Conservation (phyloP, 2,797 vertebrate species). For the Aselliscus stoliczkanus region DNA sequence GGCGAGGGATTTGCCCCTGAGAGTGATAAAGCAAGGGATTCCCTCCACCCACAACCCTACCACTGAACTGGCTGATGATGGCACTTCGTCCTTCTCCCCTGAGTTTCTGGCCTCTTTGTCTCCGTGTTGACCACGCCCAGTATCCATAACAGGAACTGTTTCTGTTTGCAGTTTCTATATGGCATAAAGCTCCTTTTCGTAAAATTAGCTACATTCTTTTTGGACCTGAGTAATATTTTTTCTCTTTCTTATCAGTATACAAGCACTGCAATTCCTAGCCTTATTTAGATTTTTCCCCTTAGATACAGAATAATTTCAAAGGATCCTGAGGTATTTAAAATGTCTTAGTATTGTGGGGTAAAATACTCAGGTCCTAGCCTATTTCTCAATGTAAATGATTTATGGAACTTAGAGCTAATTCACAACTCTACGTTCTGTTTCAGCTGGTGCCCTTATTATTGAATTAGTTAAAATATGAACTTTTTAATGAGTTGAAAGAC, state of each 20-base stretch:
- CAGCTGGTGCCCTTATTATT: background rate
- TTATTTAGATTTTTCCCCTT: background rate
- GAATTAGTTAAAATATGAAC: slow-evolving; percentile 27
- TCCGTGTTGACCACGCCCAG: background rate
- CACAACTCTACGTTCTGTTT: background rate
- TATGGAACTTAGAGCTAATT: background rate
- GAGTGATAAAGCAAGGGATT: background rate
- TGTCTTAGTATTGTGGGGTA: background rate
- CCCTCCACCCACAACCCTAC: background rate
- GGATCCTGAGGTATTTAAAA: background rate
- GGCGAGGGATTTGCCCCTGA: background rate
- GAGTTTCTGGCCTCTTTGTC: background rate
- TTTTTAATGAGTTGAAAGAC: slow-evolving; percentile 14
- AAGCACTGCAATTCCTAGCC: background rate
- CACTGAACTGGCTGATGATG: background rate
- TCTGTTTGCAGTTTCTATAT: background rate
- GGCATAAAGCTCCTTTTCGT: background rate
- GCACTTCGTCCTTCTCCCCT: background rate
- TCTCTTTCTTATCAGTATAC: background rate
- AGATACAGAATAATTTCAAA: background rate
- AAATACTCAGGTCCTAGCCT: background rate
- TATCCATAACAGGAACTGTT: background rate
- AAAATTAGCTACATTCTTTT: background rate
- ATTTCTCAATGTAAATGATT: background rate
- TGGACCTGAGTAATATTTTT: background rate